Evolutionary conservation across 2,888 invertebrate genomes (phyloP), one percentile per base, ranked within the genome.

Genomic region (Amaurobius ferox): DNA sequence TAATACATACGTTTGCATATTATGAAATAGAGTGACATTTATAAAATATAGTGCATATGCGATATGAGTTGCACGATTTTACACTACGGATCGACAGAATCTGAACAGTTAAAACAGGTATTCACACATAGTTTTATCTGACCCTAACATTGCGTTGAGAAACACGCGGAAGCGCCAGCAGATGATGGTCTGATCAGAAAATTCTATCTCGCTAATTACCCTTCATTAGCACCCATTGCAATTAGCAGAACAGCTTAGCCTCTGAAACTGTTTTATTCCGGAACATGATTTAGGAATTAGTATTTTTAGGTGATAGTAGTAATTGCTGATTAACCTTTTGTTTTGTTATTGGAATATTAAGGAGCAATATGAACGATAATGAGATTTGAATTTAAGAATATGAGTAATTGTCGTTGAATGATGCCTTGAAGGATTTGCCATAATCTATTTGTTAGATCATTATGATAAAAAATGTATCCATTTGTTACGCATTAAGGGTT

Each of bases 171-270:
- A n/a, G n/a, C 16, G 13, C 2, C 30, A 11, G n/a, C 29, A 28
- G 16, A 16, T 64, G 64, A 64, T 64, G 64, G 9, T 29, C 64
- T 28, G 30, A 64, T 64, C 64, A 64, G 64, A 80, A 64, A 61
- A 66, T 66, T 39, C 74, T 61, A 74, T 73, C 80, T 70, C 61
- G 35, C 81, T 81, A 81, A 81, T 81, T 74, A 81, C 81, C 81
- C 81, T 81, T 80, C 79, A 80, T 79, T 80, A 80, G 73, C 79
- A 48, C 64, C 48, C 67, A 48, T 67, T 70, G 81, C 76, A 81
- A 81, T 81, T 68, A 81, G 68, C 23, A 71, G 64, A 16, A 23
- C 16, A 68, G 80, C 26, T 39, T 35, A 35, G 67, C 40, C 16
- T 7, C 35, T 19, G 35, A 70, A 28, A 28, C 28, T 55, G 61